Evolutionary conservation across 2,113 vertebrate species (phyloP).

Genomic region (Leptocoma aspasia): DNA sequence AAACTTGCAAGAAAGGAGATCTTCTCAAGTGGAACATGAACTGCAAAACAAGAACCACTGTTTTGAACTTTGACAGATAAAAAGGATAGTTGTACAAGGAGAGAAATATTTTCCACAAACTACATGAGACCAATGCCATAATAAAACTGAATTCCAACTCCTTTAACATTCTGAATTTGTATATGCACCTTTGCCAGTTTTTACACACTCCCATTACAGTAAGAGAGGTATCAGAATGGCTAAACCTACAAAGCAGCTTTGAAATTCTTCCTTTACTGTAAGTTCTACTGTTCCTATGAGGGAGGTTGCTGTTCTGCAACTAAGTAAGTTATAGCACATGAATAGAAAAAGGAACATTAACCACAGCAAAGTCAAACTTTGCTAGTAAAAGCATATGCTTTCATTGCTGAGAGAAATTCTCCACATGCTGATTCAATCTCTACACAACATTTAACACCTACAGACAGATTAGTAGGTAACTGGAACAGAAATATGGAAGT

Average conservation of each 20-base stretch:
- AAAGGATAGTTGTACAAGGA: background rate
- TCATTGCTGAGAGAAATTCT: background rate
- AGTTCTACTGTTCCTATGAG: background rate
- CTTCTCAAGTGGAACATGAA: slow-evolving; percentile 99
- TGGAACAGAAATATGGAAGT: background rate
- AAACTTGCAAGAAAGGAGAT: slow-evolving; percentile 97
- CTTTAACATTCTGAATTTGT: background rate
- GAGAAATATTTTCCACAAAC: background rate
- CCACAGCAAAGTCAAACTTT: background rate
- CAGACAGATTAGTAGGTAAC: background rate
- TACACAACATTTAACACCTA: background rate
- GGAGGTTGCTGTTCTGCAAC: background rate
- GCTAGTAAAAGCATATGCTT: background rate
- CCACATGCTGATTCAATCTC: background rate
- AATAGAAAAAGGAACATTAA: background rate
- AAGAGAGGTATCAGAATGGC: background rate
- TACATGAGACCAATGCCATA: background rate
- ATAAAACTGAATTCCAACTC: background rate
- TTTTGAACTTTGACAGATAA: background rate
- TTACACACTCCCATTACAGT: background rate
- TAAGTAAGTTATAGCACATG: rapidly evolving
- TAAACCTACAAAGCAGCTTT: background rate
- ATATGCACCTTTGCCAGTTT: background rate
- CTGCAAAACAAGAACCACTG: slow-evolving; percentile 70
- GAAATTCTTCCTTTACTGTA: background rate